These are phyloP conservation scores for Tenualosa ilisha DNA, from an alignment of 2,797 vertebrate genomes.

Conservation along the genomic window DNA sequence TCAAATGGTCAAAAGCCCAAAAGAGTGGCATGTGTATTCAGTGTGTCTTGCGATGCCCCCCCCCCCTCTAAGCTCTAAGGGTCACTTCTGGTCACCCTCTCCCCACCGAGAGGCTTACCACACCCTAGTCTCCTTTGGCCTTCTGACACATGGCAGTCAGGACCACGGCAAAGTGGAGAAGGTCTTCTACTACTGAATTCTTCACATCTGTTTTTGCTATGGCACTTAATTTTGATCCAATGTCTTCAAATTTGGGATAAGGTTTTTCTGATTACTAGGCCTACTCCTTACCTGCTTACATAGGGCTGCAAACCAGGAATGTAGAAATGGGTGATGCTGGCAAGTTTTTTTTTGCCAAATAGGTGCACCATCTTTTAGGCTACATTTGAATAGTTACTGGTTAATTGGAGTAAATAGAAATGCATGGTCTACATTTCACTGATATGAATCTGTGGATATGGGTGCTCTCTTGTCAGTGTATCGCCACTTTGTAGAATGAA, in stretches of 20 bases:
- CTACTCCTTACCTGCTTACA: not conserved
- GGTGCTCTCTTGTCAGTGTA: no score
- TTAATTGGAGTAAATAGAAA: not conserved
- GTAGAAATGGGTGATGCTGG: not conserved
- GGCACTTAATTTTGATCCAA: not conserved
- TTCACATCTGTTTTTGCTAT: not conserved
- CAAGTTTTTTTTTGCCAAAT: not conserved
- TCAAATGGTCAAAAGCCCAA: conserved; percentile 2
- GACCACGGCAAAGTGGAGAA: not conserved
- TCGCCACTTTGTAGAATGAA: no score
- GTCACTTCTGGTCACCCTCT: not conserved
- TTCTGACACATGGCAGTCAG: not conserved
- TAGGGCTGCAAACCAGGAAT: not conserved
- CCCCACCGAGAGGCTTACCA: not conserved
- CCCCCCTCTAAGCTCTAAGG: not conserved
- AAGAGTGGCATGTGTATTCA: not conserved
- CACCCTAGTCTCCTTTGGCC: not conserved
- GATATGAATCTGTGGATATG: no score
- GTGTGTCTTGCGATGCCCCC: not conserved
- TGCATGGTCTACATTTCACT: not conserved
- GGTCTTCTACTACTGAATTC: no score
- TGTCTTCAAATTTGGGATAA: not conserved
- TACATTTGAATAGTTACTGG: not conserved
- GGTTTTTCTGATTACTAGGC: not conserved
- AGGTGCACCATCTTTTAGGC: not conserved